Base-by-base conservation (phyloP, 1,140 invertebrate genomes). In the Tetramorium parvispinum region DNA sequence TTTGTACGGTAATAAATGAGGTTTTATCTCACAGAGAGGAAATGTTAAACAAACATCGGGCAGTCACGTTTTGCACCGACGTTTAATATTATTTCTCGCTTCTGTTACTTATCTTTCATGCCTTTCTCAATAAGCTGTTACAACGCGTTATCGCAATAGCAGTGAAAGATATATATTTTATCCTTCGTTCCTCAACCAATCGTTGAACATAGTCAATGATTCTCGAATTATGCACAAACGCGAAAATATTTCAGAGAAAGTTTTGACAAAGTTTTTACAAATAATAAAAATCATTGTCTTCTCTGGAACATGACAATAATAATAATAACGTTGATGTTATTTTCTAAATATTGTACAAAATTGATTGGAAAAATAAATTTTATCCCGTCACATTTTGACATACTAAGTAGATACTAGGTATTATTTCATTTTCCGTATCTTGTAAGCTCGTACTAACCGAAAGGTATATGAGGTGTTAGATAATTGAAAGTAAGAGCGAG, bases 401-500 rank as follows among this genome's bases (percentile, higher is more conserved):
- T 16, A 18, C 6, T 18, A 49, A 49, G 6, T 49, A 49, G 40
- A 49, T 49, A 43, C 6, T 66, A 27, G 27, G 2, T 27, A 3
- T 16, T 65, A 8, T 40, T 63, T n/a, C 8, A 11, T 43, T 40
- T 66, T 66, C 21, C 4, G 11, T 24, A 68, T n/a, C n/a, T 2
- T 68, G 11, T 68, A 0, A 43, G n/a, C n/a, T n/a, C 40, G 13
- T 16, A 46, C 63, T 16, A 68, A 27, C 40, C 6, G 21, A 49
- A 49, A 68, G 65, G 11, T 68, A 49, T 68, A 68, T 27, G 40
- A 68, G 21, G 65, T 68, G 65, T 68, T 68, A 68, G 65, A 68
- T 68, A 68, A 68, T 68, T 68, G 65, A 68, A 68, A 68, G 65
- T 68, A 68, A 16, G 40, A 68, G 65, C 65, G 65, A 68, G 65